Evolutionary conservation across 37 sponge, comb jelly and placozoan genomes (phyloP).

Genomic region (Haliclona indistincta): DNA sequence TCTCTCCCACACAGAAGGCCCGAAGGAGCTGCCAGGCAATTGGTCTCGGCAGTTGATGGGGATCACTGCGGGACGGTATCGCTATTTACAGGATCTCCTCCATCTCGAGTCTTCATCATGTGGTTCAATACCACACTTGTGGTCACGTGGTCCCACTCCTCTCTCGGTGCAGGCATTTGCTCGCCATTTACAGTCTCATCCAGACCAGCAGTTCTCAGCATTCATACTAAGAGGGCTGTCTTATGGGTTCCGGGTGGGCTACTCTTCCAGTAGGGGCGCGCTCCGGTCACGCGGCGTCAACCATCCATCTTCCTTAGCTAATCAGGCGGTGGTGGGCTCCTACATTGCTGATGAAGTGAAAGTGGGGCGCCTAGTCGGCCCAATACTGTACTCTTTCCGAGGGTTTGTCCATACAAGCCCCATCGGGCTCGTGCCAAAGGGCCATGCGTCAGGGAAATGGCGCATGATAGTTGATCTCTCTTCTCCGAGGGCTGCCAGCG

Average conservation of each 20-base stretch:
- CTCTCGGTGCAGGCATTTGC: not conserved
- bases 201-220: not conserved
- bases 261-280: not conserved
- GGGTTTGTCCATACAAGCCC: conserved; percentile 5
- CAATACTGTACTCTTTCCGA: not conserved
- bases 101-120: not conserved
- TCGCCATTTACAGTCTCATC: not conserved
- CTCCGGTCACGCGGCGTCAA: not conserved
- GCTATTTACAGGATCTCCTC: not conserved
- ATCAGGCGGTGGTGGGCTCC: not conserved
- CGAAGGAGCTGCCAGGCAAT: not conserved
- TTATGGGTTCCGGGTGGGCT: not conserved
- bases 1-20: not conserved
- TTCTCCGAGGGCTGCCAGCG: not conserved
- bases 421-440: not conserved
- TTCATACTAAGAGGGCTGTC: not conserved
- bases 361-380: conserved; percentile 12
- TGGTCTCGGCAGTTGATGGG: no score
- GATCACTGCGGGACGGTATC: not conserved
- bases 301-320: not conserved
- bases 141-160: not conserved
- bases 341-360: not conserved
- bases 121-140: not conserved
- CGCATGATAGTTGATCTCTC: conserved; percentile 18
- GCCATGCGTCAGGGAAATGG: not conserved